Base-by-base conservation (phyloP, 2,888 invertebrate species). In the Listrodromus nycthemerus region DNA sequence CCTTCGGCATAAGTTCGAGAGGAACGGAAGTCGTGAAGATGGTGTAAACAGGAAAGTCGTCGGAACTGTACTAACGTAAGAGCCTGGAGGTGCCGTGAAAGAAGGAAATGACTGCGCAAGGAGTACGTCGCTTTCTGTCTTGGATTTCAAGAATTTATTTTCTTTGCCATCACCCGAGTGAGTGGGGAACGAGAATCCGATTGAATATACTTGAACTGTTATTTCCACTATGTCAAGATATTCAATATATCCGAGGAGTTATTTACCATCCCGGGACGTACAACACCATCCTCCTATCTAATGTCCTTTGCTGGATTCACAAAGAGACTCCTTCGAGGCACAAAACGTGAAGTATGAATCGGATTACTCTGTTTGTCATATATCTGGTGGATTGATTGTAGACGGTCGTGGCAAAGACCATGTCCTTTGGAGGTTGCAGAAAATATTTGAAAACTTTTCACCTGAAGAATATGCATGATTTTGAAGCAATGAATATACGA, bases 61-160 rank as follows among this genome's bases (percentile, higher is more conserved):
- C 69, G 50, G 50, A 71, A 63, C 61, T 16, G 69, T 61, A 55
- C 80, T 55, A 67, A 74, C 65, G 41, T 30, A 33, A 63, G 65
- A 45, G 37, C 50, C 69, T 50, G 73, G 30, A 77, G 73, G 69
- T 78, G 65, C 58, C 77, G 52, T 48, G 45, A 30, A 41, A 77
- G 69, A 85, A 83, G 69, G 52, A 69, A 82, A 80, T 27, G 69
- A 79, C 27, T 45, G 81, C 70, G 73, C 70, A 73, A 78, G 73
- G 82, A 71, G 80, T 41, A 71, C 37, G 77, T 79, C 71, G 70
- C 74, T 75, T 82, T 80, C 66, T 69, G 71, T 78, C 73, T 79
- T 61, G 80, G 74, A 84, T 84, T 81, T 84, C 77, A 55, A 61
- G 80, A 70, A 85, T 85, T 85, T 65, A 84, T 84, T 85, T 79